These are phyloP conservation scores for Laspeyria flexula DNA, from an alignment of 2,888 invertebrate species.

Conservation along the genomic window DNA sequence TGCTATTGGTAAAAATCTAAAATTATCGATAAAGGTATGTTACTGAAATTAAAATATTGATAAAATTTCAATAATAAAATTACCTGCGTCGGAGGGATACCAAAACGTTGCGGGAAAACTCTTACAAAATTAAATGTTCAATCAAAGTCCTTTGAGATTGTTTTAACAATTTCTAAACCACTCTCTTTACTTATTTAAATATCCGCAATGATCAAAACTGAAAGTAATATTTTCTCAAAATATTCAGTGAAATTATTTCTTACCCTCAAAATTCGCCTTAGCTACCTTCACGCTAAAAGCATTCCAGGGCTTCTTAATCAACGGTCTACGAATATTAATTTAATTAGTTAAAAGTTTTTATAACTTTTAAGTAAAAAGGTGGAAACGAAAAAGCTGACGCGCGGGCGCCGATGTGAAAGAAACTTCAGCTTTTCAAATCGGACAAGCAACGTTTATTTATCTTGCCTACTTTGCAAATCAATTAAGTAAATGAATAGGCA, in stretches of 20 bases:
- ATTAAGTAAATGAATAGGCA: constrained; percentile 48
- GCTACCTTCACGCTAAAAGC: constrained; percentile 75
- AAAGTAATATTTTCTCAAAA: constrained; percentile 66
- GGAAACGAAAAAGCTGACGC: constrained; percentile 58
- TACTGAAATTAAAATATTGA: no score
- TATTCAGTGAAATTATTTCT: constrained; percentile 65
- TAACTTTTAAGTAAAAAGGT: constrained; percentile 73
- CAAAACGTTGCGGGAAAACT: constrained; percentile 23
- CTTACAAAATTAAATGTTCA: constrained; percentile 50
- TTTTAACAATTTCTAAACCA: constrained; percentile 58
- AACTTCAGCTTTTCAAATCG: constrained; percentile 58
- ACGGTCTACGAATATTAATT: constrained; percentile 78
- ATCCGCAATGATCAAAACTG: constrained; percentile 63
- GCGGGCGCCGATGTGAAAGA: constrained; percentile 46
- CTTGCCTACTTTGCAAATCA: constrained; percentile 56
- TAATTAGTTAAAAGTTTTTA: constrained; percentile 78
- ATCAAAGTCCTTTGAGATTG: constrained; percentile 56
- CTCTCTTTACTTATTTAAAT: constrained; percentile 66
- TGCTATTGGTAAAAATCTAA: no score
- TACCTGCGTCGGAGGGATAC: constrained; percentile 11
- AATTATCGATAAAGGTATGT: no score
- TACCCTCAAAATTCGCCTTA: constrained; percentile 55
- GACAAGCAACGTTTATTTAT: constrained; percentile 46
- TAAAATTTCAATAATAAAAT: constrained; percentile 20
- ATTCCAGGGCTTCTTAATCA: constrained; percentile 78